Conservation (phyloP, 2,113 vertebrate species). For the Microtus ochrogaster region DNA sequence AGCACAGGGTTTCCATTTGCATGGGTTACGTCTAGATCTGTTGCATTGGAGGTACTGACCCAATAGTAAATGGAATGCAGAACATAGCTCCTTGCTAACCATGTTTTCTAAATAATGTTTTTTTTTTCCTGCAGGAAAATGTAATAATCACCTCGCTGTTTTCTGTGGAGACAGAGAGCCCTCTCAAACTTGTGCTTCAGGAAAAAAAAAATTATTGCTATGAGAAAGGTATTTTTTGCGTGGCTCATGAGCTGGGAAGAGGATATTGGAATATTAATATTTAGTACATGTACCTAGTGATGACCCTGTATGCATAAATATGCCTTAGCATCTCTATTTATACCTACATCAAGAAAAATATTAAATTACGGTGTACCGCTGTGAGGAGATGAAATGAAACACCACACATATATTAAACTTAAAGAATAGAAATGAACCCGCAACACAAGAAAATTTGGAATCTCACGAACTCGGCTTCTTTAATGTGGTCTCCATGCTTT, state of each 20-base stretch:
- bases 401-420: conserved; percentile 74
- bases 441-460: conserved; percentile 68
- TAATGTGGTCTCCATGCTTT: conserved; percentile 41
- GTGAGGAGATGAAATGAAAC: conserved; percentile 78
- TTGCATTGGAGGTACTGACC: neutral
- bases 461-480: conserved; percentile 48
- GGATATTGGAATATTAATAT: conserved; percentile 78
- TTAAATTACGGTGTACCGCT: conserved; percentile 75
- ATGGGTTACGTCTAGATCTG: neutral
- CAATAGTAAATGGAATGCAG: conserved; percentile 35
- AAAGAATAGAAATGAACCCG: conserved; percentile 79
- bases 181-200: conserved; percentile 49
- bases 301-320: conserved; percentile 77
- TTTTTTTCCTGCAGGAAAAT: conserved; percentile 49
- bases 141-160: conserved; percentile 33
- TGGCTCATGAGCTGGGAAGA: conserved; percentile 59
- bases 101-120: conserved; percentile 58
- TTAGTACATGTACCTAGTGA: conserved; percentile 71
- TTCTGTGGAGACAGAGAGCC: conserved; percentile 55
- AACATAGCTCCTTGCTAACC: neutral
- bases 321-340: conserved; percentile 73
- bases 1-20: neutral
- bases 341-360: conserved; percentile 73
- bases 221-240: conserved; percentile 72
- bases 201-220: conserved; percentile 46